A percentile compares a stretch with the other conserved stretches of the same genome.
Evolutionary conservation across 2,888 invertebrate species (phyloP).

Genomic region (Melipona beecheii): DNA sequence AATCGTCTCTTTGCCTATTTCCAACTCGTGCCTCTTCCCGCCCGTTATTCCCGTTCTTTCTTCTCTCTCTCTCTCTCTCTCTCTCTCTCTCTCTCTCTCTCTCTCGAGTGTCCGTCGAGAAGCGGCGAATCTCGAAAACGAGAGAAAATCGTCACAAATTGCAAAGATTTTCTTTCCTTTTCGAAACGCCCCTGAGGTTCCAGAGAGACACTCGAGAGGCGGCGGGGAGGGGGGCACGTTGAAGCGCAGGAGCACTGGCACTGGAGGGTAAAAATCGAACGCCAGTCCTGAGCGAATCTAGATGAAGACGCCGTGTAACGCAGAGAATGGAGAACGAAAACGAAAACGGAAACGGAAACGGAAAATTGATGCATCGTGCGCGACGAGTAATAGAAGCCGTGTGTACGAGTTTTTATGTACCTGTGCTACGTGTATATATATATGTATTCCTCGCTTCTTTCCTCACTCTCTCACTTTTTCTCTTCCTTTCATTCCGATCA

Average conservation of each 20-base stretch:
- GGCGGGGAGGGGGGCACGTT: not conserved
- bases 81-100: not conserved
- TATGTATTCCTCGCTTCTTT: not conserved
- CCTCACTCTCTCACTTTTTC: not conserved
- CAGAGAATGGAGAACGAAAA: constrained; percentile 17
- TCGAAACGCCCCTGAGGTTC: not conserved
- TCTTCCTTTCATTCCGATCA: too few relatives aligned
- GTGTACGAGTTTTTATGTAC: constrained; percentile 18
- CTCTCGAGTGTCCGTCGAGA: not conserved
- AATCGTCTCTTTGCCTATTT: not conserved
- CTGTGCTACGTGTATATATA: constrained; percentile 8
- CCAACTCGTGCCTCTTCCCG: not conserved
- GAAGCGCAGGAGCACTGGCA: constrained; percentile 9
- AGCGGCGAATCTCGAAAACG: not conserved
- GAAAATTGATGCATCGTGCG: constrained; percentile 36
- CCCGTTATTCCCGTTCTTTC: not conserved
- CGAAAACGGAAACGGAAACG: constrained; percentile 42
- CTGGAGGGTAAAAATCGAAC: constrained; percentile 25
- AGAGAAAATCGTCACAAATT: not conserved
- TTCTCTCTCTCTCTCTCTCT: not conserved
- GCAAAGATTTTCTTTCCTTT: not conserved
- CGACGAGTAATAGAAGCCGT: constrained; percentile 53
- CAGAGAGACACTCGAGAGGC: not conserved
- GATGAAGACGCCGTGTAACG: constrained; percentile 27
- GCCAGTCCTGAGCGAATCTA: constrained; percentile 48